A percentile compares a stretch with the other conserved stretches of the same genome.
phyloP scores from a whole-genome alignment of 1,140 invertebrate species.

The Paraescarpia echinospica region DNA sequence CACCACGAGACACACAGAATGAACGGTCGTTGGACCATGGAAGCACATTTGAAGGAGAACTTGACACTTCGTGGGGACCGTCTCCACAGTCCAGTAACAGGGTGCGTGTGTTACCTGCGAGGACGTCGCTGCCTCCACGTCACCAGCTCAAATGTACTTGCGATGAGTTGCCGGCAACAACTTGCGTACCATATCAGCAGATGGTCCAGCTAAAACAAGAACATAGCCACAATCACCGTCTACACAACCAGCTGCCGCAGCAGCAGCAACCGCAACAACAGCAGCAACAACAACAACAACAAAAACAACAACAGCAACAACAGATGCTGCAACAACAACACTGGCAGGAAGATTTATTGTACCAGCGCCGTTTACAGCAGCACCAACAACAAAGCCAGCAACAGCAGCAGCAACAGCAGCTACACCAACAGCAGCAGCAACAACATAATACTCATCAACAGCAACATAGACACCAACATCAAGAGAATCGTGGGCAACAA shows the following conservation, averaged over 20 bases:
- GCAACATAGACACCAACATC: background rate
- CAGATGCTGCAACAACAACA: background rate
- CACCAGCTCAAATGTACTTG: background rate
- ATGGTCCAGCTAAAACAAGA: background rate
- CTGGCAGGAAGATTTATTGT: background rate
- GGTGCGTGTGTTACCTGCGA: background rate
- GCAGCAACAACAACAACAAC: constrained; percentile 5
- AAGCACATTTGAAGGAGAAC: background rate
- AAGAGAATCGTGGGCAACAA: background rate
- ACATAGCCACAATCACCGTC: background rate
- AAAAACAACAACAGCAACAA: constrained; percentile 5
- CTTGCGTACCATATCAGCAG: background rate
- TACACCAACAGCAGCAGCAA: background rate
- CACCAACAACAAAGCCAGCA: background rate
- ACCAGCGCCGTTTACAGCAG: background rate
- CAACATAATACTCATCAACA: background rate
- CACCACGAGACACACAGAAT: background rate
- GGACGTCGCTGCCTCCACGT: background rate
- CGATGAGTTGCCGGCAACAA: background rate
- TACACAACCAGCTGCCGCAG: background rate
- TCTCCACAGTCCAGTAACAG: background rate
- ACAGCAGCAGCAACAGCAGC: background rate
- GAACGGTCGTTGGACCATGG: background rate
- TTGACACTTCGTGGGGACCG: background rate
- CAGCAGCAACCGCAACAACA: background rate